These are phyloP conservation scores for Strigops habroptila DNA, from an alignment of 2,113 vertebrate genomes.

Conservation along the genomic window DNA sequence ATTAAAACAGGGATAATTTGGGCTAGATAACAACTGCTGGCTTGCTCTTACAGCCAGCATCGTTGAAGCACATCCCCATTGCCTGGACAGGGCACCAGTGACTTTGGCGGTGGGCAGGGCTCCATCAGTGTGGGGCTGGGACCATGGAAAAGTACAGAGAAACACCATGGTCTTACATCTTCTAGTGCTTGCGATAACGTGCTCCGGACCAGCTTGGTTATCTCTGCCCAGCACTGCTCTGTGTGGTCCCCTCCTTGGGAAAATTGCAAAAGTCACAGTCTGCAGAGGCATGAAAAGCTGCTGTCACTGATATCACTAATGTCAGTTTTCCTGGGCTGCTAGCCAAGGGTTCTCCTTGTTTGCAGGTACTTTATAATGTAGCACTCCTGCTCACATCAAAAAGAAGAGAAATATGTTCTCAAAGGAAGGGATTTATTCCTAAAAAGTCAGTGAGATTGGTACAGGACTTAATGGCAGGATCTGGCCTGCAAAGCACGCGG, in stretches of 20 bases:
- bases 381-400: neutral
- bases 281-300: neutral
- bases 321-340: neutral
- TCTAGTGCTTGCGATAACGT: neutral
- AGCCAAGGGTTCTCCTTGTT: neutral
- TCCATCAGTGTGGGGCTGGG: neutral
- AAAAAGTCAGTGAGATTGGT: neutral
- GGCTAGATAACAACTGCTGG: neutral
- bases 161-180: fast-evolving
- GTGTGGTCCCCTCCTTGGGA: neutral
- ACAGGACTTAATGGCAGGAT: neutral
- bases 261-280: neutral
- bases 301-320: neutral
- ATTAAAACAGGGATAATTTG: neutral
- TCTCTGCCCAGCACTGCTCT: neutral
- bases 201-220: neutral
- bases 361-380: neutral
- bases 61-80: neutral
- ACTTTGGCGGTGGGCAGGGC: neutral
- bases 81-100: neutral
- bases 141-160: neutral
- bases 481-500: neutral
- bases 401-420: neutral
- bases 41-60: neutral
- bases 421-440: neutral